These are phyloP conservation scores for Oreotrochilus melanogaster DNA, from an alignment of 2,113 vertebrate species.

Conservation along the genomic window DNA sequence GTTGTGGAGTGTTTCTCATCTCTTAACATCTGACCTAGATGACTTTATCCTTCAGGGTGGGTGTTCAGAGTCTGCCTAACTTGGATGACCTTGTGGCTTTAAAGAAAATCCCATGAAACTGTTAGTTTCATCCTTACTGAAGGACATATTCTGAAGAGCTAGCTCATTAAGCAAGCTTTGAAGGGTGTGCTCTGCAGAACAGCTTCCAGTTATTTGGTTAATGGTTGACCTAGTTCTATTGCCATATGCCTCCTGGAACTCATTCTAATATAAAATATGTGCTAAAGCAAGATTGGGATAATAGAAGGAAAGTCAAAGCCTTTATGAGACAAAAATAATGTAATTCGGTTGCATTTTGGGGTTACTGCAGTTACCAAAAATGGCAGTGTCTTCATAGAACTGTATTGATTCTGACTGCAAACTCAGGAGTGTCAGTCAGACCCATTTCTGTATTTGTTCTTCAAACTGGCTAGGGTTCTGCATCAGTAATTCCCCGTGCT, in stretches of 20 bases:
- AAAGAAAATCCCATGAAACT: constrained; percentile 68
- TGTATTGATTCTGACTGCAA: constrained; percentile 34
- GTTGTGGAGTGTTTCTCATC: background rate
- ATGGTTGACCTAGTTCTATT: constrained; percentile 93
- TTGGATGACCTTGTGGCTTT: constrained; percentile 48
- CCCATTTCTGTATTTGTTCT: background rate
- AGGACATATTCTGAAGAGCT: constrained; percentile 84
- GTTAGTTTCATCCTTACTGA: constrained; percentile 80
- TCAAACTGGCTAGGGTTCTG: background rate
- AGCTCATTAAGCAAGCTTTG: constrained; percentile 81
- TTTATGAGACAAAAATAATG: constrained; percentile 52
- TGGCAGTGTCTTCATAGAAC: constrained; percentile 1
- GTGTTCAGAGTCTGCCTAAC: constrained; percentile 34
- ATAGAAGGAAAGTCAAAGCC: constrained; percentile 70
- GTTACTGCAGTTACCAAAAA: constrained; percentile 12
- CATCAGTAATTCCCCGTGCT: background rate
- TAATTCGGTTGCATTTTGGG: constrained; percentile 5
- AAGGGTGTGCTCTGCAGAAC: constrained; percentile 82
- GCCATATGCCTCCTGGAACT: constrained; percentile 90
- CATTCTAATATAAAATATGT: constrained; percentile 83
- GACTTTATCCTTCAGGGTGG: background rate
- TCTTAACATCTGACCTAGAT: constrained; percentile 38
- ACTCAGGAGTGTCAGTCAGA: background rate
- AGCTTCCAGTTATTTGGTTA: constrained; percentile 89
- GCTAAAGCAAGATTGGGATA: constrained; percentile 78